Evolutionary conservation across 2,888 invertebrate genomes (phyloP).

Genomic region (Venusia cambrica): DNA sequence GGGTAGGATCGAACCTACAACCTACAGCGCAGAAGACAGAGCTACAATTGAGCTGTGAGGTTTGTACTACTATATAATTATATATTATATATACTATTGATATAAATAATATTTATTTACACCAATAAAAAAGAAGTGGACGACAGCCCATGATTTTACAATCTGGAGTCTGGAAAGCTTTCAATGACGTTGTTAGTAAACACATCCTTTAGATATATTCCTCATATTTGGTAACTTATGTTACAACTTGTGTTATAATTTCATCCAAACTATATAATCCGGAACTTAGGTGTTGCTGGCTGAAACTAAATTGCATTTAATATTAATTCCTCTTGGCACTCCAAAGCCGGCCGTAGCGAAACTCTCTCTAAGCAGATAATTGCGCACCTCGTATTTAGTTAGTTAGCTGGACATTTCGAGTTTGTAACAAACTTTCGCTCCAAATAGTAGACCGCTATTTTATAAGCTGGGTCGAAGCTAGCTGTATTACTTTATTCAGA

Average conservation of each 20-base stretch:
- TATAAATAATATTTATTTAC: too few relatives aligned
- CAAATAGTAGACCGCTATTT: slow-evolving; percentile 1
- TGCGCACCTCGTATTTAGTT: slow-evolving; percentile 40
- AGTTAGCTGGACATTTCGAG: slow-evolving; percentile 45
- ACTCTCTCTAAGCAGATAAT: slow-evolving; percentile 36
- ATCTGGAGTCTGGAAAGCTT: too few relatives aligned
- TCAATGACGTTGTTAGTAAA: too few relatives aligned
- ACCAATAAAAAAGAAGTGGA: too few relatives aligned
- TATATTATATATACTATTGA: too few relatives aligned
- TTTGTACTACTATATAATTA: too few relatives aligned
- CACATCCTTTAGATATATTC: background rate
- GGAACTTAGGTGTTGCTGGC: slow-evolving; percentile 23
- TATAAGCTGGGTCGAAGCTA: background rate
- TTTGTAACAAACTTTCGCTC: slow-evolving; percentile 48
- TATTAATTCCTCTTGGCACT: slow-evolving; percentile 45
- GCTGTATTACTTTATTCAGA: too few relatives aligned
- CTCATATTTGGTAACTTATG: background rate
- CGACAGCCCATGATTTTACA: too few relatives aligned
- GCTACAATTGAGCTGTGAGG: too few relatives aligned
- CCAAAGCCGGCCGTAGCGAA: slow-evolving; percentile 33
- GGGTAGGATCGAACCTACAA: too few relatives aligned
- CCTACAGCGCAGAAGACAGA: too few relatives aligned
- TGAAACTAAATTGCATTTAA: slow-evolving; percentile 41
- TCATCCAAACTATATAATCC: slow-evolving; percentile 23
- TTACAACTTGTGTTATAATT: slow-evolving; percentile 4